Percentiles rank a stretch among this genome's conserved stretches.
phyloP scores from a whole-genome alignment of 1,140 invertebrate genomes.

The Atopsyche davidsoni region DNA sequence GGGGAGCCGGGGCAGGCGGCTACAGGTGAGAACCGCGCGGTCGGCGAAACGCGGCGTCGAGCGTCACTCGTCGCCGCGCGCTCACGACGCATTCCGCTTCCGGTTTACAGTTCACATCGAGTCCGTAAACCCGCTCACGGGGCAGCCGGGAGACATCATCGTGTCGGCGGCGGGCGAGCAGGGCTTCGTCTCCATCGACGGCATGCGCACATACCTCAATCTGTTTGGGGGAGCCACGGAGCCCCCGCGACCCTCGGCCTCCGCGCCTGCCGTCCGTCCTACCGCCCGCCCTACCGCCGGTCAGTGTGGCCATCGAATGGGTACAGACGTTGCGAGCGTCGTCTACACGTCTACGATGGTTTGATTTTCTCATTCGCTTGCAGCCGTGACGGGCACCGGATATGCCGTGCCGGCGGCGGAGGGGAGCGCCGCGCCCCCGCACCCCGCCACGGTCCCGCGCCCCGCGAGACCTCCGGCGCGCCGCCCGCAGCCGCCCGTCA shows the following conservation, averaged over 20 bases:
- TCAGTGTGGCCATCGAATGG: neutral
- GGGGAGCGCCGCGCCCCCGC: slow-evolving; percentile 33
- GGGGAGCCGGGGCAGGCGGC: slow-evolving; percentile 50
- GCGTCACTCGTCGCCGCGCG: neutral
- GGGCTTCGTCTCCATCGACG: slow-evolving; percentile 88
- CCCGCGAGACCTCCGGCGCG: slow-evolving; percentile 22
- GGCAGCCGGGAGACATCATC: slow-evolving; percentile 60
- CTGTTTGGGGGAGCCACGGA: slow-evolving; percentile 59
- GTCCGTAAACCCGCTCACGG: slow-evolving; percentile 36
- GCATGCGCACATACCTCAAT: slow-evolving; percentile 82
- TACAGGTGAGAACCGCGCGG: slow-evolving; percentile 19
- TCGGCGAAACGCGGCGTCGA: too few species aligned
- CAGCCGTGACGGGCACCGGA: slow-evolving; percentile 46
- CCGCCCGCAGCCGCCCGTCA: slow-evolving; percentile 37
- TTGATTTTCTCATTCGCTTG: too few species aligned
- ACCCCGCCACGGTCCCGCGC: slow-evolving; percentile 36
- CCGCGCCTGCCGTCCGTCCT: slow-evolving; percentile 11
- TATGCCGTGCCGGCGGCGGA: slow-evolving; percentile 47
- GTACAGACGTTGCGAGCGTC: too few species aligned
- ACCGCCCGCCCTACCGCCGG: slow-evolving; percentile 30
- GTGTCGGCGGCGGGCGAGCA: slow-evolving; percentile 70
- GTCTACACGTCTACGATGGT: too few species aligned
- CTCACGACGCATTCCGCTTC: too few species aligned
- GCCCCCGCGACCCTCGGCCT: slow-evolving; percentile 30
- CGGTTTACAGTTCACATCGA: slow-evolving; percentile 42